Conservation (phyloP, 2,888 invertebrate species). For the Lydus trimaculatus region DNA sequence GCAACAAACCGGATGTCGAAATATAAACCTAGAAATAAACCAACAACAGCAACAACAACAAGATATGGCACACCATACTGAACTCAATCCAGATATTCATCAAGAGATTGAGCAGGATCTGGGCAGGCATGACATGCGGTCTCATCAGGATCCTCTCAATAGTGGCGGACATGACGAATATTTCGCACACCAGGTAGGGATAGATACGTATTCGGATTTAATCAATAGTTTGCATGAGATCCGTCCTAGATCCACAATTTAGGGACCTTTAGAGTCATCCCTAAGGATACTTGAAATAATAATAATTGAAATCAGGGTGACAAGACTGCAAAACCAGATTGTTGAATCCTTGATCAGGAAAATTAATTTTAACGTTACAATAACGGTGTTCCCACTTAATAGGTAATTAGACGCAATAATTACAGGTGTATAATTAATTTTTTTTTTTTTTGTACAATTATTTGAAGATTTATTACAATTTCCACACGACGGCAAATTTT, state of each 20-base stretch:
- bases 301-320: neutral
- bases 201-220: constrained; percentile 4
- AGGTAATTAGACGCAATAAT: neutral
- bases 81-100: constrained; percentile 45
- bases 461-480: neutral
- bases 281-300: neutral
- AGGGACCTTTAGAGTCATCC: neutral
- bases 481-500: neutral
- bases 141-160: constrained; percentile 39
- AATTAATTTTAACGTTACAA: neutral
- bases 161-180: constrained; percentile 46
- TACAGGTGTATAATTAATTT: neutral
- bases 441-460: neutral
- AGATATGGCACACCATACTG: constrained; percentile 40
- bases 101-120: constrained; percentile 54
- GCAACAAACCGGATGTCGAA: constrained; percentile 40
- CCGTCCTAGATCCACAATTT: neutral
- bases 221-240: constrained; percentile 4
- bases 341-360: neutral
- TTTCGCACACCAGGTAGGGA: constrained; percentile 53
- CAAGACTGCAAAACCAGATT: neutral
- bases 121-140: constrained; percentile 43
- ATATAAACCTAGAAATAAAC: constrained; percentile 41
- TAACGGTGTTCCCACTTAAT: neutral
- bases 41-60: constrained; percentile 37